These are phyloP conservation scores for Trichogramma evanescens DNA, from an alignment of 2,888 invertebrate species.

Conservation along the genomic window DNA sequence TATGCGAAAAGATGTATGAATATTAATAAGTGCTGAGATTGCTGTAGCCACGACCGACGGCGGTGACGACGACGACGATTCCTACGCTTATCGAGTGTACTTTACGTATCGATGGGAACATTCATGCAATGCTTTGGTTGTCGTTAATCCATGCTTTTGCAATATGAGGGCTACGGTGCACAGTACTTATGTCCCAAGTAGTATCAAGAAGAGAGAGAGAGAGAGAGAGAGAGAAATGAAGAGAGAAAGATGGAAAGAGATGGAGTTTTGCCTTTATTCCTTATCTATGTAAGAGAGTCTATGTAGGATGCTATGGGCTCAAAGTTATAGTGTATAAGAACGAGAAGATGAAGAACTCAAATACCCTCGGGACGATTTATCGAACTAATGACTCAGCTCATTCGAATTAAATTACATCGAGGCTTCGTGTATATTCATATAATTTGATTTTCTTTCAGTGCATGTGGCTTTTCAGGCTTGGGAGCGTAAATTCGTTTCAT, in stretches of 20 bases:
- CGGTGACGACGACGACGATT: too few species aligned
- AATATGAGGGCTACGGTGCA: conserved; percentile 5
- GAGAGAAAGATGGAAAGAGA: too few species aligned
- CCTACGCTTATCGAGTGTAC: too few species aligned
- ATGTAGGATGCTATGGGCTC: too few species aligned
- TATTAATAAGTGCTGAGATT: conserved; percentile 46
- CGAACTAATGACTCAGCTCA: conserved; percentile 25
- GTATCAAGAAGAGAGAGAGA: too few species aligned
- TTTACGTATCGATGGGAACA: conserved; percentile 10
- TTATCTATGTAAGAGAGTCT: too few species aligned
- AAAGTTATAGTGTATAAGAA: not conserved
- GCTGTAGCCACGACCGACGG: conserved; percentile 29
- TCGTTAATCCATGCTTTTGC: conserved; percentile 12
- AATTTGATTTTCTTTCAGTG: conserved; percentile 6
- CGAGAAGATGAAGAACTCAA: not conserved
- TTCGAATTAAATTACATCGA: conserved; percentile 11
- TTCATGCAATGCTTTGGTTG: not conserved
- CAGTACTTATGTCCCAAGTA: too few species aligned
- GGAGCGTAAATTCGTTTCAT: too few species aligned
- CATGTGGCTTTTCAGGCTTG: too few species aligned
- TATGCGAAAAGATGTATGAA: conserved; percentile 30
- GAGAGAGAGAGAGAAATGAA: too few species aligned
- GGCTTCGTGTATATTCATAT: conserved; percentile 1
- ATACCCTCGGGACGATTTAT: conserved; percentile 17
- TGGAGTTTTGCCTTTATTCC: too few species aligned